phyloP scores from a whole-genome alignment of 1,140 invertebrate species.

The Leptinotarsa texana region DNA sequence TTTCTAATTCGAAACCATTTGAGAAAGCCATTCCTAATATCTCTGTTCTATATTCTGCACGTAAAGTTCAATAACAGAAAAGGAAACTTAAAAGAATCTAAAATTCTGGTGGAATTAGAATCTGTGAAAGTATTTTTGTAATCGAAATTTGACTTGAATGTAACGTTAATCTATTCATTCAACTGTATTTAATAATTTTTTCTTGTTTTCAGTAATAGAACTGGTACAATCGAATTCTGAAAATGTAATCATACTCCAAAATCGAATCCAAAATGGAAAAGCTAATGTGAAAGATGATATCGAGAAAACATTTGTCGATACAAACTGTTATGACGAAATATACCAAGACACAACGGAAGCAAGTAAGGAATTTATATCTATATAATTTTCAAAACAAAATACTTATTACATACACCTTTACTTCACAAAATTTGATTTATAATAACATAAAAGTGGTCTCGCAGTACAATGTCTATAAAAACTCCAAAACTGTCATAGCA shows the following conservation, averaged over 20 bases:
- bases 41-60: no score
- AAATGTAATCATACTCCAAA: conserved; percentile 44
- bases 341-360: conserved; percentile 41
- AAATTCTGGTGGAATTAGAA: background rate
- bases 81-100: background rate
- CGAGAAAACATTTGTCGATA: background rate
- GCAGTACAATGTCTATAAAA: no score
- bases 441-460: no score
- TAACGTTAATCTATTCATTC: no score
- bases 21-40: no score
- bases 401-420: no score
- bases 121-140: background rate
- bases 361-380: conserved; percentile 23
- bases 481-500: no score
- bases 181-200: background rate
- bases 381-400: no score
- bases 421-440: no score
- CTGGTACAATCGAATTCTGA: conserved; percentile 54
- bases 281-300: conserved; percentile 39
- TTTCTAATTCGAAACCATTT: no score
- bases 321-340: conserved; percentile 30
- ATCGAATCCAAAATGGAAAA: conserved; percentile 44
- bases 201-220: conserved; percentile 55
- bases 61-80: background rate
- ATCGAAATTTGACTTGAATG: no score